Base-by-base conservation (phyloP, 1,140 invertebrate genomes). In the Drosophila navojoa region DNA sequence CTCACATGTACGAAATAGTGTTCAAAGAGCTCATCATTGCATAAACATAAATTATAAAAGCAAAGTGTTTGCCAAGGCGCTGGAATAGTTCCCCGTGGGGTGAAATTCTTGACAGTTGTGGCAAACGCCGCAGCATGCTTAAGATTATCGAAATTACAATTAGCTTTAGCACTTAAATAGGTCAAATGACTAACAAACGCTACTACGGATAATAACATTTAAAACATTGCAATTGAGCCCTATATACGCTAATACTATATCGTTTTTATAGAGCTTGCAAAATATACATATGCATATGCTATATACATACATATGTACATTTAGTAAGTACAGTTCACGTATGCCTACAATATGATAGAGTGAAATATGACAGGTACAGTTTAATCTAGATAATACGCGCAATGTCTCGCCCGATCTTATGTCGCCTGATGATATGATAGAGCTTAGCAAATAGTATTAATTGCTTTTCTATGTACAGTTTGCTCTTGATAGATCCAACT, bases 171-270 rank as follows among this genome's bases (percentile, higher is more conserved):
- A 27, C 42, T 27, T 35, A 53, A 32, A 53, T 68, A 60, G 64
- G 71, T 49, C 47, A 42, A 74, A 44, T 70, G 71, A 67, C 64
- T 79, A 84, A 62, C 47, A 84, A 79, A 84, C 69, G 72, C 73
- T 73, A 64, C 63, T 79, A 49, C 52, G 32, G 52, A 40, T 62
- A 57, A 62, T 50, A 52, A 62, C 66, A 61, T 35, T 35, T 5
- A 61, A 32, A 69, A 62, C 49, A 16, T 19, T 44, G 22, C 47
- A 38, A 47, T 50, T 7, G 35, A 49, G 45, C 29, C 45, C 64
- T 40, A 19, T 25, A n/a, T 38, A 15, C 40, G 0, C 16, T 45
- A 16, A 16, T 45, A 45, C 22, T 40, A 64, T 52, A 32, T 38
- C 53, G 40, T 27, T 45, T 29, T 42, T 40, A 35, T 50, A 25